Conservation (phyloP, 2,888 invertebrate species). For the Steinernema hermaphroditum region DNA sequence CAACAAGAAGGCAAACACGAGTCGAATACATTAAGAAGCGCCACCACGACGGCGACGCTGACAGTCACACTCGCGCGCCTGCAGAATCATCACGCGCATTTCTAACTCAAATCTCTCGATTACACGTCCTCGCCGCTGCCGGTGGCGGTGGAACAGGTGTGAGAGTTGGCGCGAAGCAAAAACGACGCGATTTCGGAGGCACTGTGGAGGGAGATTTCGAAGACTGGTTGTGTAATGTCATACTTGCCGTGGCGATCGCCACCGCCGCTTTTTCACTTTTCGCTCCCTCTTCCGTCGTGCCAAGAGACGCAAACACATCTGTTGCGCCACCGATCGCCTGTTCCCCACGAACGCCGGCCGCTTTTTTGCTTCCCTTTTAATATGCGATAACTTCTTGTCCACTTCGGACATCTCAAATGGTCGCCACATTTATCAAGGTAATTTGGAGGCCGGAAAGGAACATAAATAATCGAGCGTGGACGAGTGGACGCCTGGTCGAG, state of each 20-base stretch:
- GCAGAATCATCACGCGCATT: no score
- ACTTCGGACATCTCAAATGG: no score
- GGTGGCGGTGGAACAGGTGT: constrained; percentile 13
- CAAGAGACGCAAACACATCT: constrained; percentile 6
- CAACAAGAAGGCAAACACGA: constrained; percentile 11
- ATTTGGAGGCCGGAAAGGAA: neutral
- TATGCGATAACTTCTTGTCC: no score
- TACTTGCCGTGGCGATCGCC: neutral
- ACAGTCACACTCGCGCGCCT: neutral
- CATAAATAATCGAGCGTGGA: neutral
- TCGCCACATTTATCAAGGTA: no score
- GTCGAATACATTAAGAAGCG: neutral
- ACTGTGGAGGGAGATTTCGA: neutral
- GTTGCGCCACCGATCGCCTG: neutral
- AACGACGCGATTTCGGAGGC: constrained; percentile 3
- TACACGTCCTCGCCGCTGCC: no score
- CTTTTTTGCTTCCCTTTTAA: no score
- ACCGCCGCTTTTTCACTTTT: neutral
- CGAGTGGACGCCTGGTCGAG: neutral
- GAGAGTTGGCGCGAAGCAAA: constrained; percentile 26
- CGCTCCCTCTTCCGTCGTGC: constrained; percentile 4
- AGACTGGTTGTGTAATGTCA: constrained; percentile 28
- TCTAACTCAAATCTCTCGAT: no score
- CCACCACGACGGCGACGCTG: neutral
- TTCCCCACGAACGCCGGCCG: no score